phyloP scores from a whole-genome alignment of 2,888 invertebrate genomes.

The Mamestra brassicae region DNA sequence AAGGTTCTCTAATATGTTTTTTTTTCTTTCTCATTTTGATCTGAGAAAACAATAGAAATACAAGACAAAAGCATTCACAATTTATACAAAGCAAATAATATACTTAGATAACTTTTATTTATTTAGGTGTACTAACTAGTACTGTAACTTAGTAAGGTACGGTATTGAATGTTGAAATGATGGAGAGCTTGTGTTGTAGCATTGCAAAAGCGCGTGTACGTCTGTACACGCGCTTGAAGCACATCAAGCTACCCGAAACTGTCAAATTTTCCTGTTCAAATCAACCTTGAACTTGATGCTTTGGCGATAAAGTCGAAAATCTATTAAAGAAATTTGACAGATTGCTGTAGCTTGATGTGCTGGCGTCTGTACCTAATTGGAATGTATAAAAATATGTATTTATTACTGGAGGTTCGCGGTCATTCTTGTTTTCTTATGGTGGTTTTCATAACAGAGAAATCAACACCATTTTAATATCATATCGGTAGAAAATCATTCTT shows the following conservation, averaged over 20 bases:
- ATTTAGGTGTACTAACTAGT: not conserved
- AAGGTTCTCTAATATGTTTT: not conserved
- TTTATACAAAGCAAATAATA: constrained; percentile 32
- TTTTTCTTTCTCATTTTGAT: not conserved
- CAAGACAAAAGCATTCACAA: constrained; percentile 6
- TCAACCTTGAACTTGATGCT: too few species aligned
- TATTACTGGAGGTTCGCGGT: not conserved
- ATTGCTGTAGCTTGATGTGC: too few species aligned
- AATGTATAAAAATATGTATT: not conserved
- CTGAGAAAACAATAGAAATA: not conserved
- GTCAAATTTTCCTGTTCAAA: too few species aligned
- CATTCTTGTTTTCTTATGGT: constrained; percentile 7
- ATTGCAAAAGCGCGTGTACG: constrained; percentile 13
- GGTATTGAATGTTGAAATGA: not conserved
- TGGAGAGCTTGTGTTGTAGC: constrained; percentile 13
- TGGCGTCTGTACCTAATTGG: too few species aligned
- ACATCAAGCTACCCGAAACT: too few species aligned
- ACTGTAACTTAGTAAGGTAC: not conserved
- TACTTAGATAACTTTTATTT: not conserved
- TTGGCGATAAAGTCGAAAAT: too few species aligned
- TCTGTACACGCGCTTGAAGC: not conserved
- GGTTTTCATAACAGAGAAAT: constrained; percentile 1
- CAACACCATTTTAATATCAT: too few species aligned
- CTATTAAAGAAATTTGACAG: too few species aligned
- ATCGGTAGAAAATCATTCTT: not conserved